These are phyloP conservation scores for Poliocrania exsul DNA, from an alignment of 2,797 vertebrate species.

Conservation along the genomic window DNA sequence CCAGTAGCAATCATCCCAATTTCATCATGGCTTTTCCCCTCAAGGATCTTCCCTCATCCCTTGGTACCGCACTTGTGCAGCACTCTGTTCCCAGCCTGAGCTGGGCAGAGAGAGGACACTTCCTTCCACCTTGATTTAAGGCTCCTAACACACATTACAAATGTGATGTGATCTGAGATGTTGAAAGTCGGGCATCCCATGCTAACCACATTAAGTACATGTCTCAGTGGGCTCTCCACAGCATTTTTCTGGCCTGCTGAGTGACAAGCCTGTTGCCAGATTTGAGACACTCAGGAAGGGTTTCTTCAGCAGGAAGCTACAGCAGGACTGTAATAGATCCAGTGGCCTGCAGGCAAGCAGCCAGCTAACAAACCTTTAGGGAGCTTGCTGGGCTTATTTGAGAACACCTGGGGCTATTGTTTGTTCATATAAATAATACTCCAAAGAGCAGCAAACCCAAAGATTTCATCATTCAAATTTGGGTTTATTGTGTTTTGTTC, in stretches of 20 bases:
- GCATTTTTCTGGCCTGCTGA: background rate
- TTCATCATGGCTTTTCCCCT: constrained; percentile 21
- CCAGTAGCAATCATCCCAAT: background rate
- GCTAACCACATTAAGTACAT: background rate
- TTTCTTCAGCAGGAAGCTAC: background rate
- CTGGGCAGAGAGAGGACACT: background rate
- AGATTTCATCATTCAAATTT: background rate
- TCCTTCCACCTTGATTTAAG: background rate
- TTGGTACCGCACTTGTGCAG: background rate
- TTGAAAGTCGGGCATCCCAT: background rate
- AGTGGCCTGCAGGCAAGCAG: background rate
- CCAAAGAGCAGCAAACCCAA: background rate
- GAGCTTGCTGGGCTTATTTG: background rate
- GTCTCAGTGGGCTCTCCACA: background rate
- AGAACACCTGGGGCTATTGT: background rate
- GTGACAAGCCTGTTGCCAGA: background rate
- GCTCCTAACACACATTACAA: constrained; percentile 9
- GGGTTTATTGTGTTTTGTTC: background rate
- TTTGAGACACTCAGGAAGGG: background rate
- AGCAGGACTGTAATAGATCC: background rate
- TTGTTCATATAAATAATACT: constrained; percentile 13
- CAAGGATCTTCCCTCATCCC: background rate
- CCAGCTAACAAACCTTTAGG: background rate
- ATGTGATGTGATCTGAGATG: constrained; percentile 27
- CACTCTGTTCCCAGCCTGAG: background rate